Base-by-base conservation (phyloP, 2,113 vertebrate species). In the Sisor rabdophorus region DNA sequence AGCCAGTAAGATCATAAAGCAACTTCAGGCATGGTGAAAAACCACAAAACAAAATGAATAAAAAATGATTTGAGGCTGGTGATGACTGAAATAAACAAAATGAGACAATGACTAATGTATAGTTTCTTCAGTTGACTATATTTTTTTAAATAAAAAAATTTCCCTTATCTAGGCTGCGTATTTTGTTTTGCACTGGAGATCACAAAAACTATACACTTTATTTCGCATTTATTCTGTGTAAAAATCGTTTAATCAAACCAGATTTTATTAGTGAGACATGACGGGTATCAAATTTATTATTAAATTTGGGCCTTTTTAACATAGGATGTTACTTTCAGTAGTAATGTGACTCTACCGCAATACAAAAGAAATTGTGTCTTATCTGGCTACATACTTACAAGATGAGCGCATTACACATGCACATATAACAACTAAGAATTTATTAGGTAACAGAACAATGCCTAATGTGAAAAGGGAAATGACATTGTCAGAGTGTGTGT, bases 11-110 rank as follows among this genome's bases (percentile, higher is more conserved):
- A 91, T 84, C 89, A 84, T 56, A 20, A 75, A 58, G 65, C 9
- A 24, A 68, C 3, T 6, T 80, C 28, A 56, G 10, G 79, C 85
- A 44, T 83, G 83, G 79, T 88, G 87, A 88, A 91, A 90, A 90
- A 88, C 89, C 87, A 88, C 93, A 89, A 88, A 81, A 55, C 30
- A 67, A 36, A 28, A 87, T 91, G 89, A 92, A 90, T 88, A 86
- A 32, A n/a, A 17, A 6, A 74, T 22, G 20, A 63, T 50, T 5
- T 28, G 56, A 9, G 19, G 11, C 47, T 44, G 32, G 17, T 55
- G 22, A 44, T 58, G 53, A 44, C 16, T 52, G 24, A 30, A 52
- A 52, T 69, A 69, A 69, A 17, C 65, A 69, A 10, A 17, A 52
- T 52, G 65, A 69, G 22, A 11, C 17, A 19, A 22, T 26, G 24